These are phyloP conservation scores for Asbolus verrucosus DNA, from an alignment of 1,140 invertebrate species.

Conservation along the genomic window DNA sequence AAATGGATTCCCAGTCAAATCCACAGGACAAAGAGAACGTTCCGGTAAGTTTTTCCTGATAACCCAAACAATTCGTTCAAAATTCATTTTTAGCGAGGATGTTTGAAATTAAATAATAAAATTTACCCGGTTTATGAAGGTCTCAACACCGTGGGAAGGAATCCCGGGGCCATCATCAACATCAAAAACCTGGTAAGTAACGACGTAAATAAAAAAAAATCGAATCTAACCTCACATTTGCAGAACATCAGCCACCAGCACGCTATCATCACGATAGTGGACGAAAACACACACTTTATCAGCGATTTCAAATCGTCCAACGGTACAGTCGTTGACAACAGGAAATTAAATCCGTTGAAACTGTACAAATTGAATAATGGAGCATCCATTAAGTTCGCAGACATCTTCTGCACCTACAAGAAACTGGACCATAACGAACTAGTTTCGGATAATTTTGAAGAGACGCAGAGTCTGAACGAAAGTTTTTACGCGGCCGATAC, in stretches of 20 bases:
- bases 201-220: slow-evolving; percentile 12
- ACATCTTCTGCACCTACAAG: slow-evolving; percentile 49
- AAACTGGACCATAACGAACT: neutral
- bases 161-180: slow-evolving; percentile 57
- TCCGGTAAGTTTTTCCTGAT: slow-evolving; percentile 1
- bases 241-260: slow-evolving; percentile 61
- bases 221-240: slow-evolving; percentile 44
- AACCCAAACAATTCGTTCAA: neutral
- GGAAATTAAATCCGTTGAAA: slow-evolving; percentile 52
- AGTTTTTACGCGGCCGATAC: slow-evolving; percentile 51
- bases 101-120: slow-evolving; percentile 50
- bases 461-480: slow-evolving; percentile 48
- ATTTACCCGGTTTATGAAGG: slow-evolving; percentile 58
- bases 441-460: slow-evolving; percentile 25
- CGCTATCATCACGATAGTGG: slow-evolving; percentile 56
- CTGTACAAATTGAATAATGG: slow-evolving; percentile 54
- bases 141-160: slow-evolving; percentile 59
- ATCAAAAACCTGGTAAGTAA: slow-evolving; percentile 56
- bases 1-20: neutral
- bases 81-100: slow-evolving; percentile 50
- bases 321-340: slow-evolving; percentile 56
- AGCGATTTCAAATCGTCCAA: slow-evolving; percentile 61
- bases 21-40: neutral
- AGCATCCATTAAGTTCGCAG: slow-evolving; percentile 53
- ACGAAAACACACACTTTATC: slow-evolving; percentile 56